phyloP scores from a whole-genome alignment of 2,888 invertebrate genomes.

The Xestia rhomboidea region DNA sequence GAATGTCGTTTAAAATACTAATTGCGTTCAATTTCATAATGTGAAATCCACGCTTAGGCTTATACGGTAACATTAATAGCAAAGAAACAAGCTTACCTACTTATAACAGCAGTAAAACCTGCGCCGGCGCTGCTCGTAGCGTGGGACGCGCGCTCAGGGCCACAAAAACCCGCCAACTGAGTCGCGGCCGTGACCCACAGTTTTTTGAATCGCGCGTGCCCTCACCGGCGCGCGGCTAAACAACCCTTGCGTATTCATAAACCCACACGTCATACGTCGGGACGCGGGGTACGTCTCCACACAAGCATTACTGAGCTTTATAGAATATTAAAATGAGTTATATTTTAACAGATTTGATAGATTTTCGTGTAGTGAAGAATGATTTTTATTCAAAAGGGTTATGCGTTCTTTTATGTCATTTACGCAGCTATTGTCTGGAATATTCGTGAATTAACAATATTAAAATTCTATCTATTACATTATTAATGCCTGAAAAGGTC shows the following conservation, averaged over 20 bases:
- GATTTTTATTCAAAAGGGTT: slow-evolving; percentile 30
- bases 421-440: slow-evolving; percentile 13
- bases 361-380: not conserved
- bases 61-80: not conserved
- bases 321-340: slow-evolving; percentile 42
- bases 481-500: slow-evolving; percentile 52
- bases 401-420: not conserved
- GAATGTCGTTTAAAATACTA: not conserved
- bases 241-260: slow-evolving; percentile 89
- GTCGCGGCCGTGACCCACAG: slow-evolving; percentile 75
- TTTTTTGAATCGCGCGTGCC: slow-evolving; percentile 86
- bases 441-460: slow-evolving; percentile 35
- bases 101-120: slow-evolving; percentile 48
- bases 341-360: slow-evolving; percentile 41
- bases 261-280: slow-evolving; percentile 76
- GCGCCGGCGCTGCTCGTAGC: slow-evolving; percentile 75
- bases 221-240: slow-evolving; percentile 75
- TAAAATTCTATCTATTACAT: slow-evolving; percentile 56
- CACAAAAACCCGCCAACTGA: slow-evolving; percentile 83
- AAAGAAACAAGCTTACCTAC: slow-evolving; percentile 67
- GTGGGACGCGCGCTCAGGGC: slow-evolving; percentile 76
- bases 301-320: slow-evolving; percentile 53
- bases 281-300: slow-evolving; percentile 34
- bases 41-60: not conserved
- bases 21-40: not conserved